These are phyloP conservation scores for Dexiosoma caninum DNA, from an alignment of 2,888 invertebrate species.

Conservation along the genomic window DNA sequence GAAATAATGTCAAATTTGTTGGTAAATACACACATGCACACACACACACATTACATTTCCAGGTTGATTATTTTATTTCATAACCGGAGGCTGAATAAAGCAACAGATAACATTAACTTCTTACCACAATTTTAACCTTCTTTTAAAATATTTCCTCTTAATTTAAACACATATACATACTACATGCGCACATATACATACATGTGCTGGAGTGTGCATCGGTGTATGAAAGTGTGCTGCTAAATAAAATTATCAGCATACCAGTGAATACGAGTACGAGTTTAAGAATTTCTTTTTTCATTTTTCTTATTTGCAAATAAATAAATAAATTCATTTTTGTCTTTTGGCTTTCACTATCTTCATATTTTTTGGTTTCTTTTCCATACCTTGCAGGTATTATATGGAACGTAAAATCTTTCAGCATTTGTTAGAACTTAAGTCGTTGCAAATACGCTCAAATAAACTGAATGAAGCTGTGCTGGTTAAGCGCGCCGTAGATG, in stretches of 20 bases:
- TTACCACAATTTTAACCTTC: constrained; percentile 17
- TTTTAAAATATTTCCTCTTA: constrained; percentile 5
- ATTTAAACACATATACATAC: background rate
- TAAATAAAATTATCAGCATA: constrained; percentile 28
- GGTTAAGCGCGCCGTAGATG: constrained; percentile 91
- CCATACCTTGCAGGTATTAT: constrained; percentile 83
- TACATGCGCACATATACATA: background rate
- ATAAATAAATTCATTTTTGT: constrained; percentile 9
- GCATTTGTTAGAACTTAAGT: constrained; percentile 93
- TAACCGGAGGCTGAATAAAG: constrained; percentile 32
- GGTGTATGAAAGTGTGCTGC: too few relatives aligned
- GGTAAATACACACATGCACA: background rate
- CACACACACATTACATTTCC: background rate
- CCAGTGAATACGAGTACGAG: too few relatives aligned
- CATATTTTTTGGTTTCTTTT: constrained; percentile 24
- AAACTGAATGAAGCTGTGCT: constrained; percentile 91
- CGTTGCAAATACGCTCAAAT: constrained; percentile 93
- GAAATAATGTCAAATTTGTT: background rate
- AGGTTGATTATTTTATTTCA: background rate
- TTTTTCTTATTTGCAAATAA: constrained; percentile 16
- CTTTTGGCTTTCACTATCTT: background rate
- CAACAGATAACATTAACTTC: constrained; percentile 43
- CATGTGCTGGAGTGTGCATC: too few relatives aligned
- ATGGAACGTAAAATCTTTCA: constrained; percentile 95
- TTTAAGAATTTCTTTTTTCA: constrained; percentile 21